Evolutionary conservation across 2,888 invertebrate genomes (phyloP), one percentile per base, ranked within the genome.

Genomic region (Euplagia quadripunctaria): DNA sequence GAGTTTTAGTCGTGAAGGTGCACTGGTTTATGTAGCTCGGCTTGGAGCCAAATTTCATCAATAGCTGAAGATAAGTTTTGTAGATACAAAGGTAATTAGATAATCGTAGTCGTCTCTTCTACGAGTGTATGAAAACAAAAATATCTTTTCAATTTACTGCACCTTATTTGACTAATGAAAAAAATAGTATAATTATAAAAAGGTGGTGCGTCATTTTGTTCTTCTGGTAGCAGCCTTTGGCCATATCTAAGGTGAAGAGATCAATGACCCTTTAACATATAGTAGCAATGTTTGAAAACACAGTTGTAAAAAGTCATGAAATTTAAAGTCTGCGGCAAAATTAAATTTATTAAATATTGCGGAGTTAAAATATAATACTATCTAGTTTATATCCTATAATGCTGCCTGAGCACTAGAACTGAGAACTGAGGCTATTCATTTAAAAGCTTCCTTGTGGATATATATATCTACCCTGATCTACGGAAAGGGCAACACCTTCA

Each of bases 1-100:
- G 71, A 76, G 73, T 72, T 71, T 70, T 72, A 70, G 61, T 61
- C 14, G 76, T 41, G 52, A n/a, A 17, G 17, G 43, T 64, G 11
- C 64, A 67, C 67, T 63, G 49, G 69, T 46, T 58, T 58, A 31
- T 17, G 68, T 14, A 43, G 68, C 14, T 46, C 58, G 20, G 11
- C 58, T 20, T 58, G 58, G 58, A 58, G 58, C 20, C 20, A 20
- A 12, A 11, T n/a, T 20, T 20, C 3, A n/a, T 20, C 2, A 8
- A 17, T 17, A 31, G 31, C 31, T 31, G 2, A 31, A 31, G 31
- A 31, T 31, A 31, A 31, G 31, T 31, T 31, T 31, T 31, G 31
- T 31, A 31, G 31, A 31, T 31, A 31, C 31, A 31, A 31, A 31
- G 31, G 31, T 1, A 31, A 1, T 31, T 31, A 31, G 31, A 31